These are phyloP conservation scores for Amia ocellicauda DNA, from an alignment of 2,113 vertebrate genomes.

Conservation along the genomic window DNA sequence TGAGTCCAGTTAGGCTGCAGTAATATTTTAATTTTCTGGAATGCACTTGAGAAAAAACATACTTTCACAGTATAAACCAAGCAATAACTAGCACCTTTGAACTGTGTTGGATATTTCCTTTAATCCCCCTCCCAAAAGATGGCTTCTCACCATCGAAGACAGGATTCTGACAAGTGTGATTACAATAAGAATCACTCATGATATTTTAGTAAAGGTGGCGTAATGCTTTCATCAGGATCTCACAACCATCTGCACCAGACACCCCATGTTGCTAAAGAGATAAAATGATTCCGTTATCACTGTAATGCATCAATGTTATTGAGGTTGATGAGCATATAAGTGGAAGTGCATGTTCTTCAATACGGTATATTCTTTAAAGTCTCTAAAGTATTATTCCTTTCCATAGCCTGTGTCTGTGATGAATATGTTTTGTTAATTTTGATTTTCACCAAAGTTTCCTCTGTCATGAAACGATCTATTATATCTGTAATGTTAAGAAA, in stretches of 20 bases:
- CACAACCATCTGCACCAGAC: constrained; percentile 1
- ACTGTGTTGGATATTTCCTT: not conserved
- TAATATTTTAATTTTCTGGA: not conserved
- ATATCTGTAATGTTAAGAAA: not conserved
- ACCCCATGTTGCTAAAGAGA: not conserved
- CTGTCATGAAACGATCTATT: not conserved
- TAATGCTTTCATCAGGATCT: constrained; percentile 1
- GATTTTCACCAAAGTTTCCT: not conserved
- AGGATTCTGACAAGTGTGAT: not conserved
- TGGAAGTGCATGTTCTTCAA: not conserved
- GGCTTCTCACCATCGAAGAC: not conserved
- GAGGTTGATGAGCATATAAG: not conserved
- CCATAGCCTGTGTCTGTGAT: not conserved
- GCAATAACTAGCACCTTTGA: not conserved
- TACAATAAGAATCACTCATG: constrained; percentile 1
- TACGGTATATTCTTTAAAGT: not conserved
- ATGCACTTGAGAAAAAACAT: not conserved
- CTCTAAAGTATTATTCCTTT: not conserved
- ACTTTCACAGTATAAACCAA: not conserved
- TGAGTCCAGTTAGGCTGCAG: too few species aligned
- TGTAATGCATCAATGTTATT: not conserved
- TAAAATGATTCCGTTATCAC: not conserved
- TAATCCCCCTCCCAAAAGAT: not conserved
- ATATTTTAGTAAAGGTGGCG: constrained; percentile 1
- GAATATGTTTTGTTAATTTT: too few species aligned